phyloP scores from a whole-genome alignment of 2,888 invertebrate species.

The Thelaira solivaga region DNA sequence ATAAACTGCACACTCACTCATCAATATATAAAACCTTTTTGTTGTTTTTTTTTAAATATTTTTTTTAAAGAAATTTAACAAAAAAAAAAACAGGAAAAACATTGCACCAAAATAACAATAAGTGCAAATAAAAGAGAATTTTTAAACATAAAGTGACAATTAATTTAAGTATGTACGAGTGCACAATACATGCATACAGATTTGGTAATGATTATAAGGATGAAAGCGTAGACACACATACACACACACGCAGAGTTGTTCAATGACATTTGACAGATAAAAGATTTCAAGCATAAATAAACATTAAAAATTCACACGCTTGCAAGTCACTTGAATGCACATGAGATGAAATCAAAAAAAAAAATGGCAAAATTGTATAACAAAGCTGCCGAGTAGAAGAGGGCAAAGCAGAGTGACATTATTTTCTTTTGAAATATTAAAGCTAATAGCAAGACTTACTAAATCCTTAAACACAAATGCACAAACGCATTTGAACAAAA shows the following conservation, averaged over 20 bases:
- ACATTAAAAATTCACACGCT: conserved; percentile 20
- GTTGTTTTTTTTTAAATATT: conserved; percentile 1
- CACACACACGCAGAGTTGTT: no score
- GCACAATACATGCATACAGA: not conserved
- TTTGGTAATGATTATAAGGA: no score
- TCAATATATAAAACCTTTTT: not conserved
- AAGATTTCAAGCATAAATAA: conserved; percentile 22
- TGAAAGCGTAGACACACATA: no score
- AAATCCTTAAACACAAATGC: no score
- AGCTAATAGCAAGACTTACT: no score
- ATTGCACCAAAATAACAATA: conserved; percentile 25
- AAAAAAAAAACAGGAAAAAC: conserved; percentile 48
- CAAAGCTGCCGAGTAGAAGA: no score
- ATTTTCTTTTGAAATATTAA: no score
- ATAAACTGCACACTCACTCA: no score
- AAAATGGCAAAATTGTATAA: not conserved
- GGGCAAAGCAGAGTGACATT: no score
- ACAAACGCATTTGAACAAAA: no score
- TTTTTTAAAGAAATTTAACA: conserved; percentile 49
- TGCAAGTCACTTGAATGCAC: conserved; percentile 3
- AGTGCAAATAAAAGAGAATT: not conserved
- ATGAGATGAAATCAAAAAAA: not conserved
- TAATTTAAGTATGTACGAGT: conserved; percentile 10
- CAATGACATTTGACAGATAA: not conserved
- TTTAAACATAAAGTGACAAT: not conserved